Evolutionary conservation across 2,113 vertebrate species (phyloP), one percentile per base, ranked within the genome.

Genomic region (Forbesichthys agassizii): DNA sequence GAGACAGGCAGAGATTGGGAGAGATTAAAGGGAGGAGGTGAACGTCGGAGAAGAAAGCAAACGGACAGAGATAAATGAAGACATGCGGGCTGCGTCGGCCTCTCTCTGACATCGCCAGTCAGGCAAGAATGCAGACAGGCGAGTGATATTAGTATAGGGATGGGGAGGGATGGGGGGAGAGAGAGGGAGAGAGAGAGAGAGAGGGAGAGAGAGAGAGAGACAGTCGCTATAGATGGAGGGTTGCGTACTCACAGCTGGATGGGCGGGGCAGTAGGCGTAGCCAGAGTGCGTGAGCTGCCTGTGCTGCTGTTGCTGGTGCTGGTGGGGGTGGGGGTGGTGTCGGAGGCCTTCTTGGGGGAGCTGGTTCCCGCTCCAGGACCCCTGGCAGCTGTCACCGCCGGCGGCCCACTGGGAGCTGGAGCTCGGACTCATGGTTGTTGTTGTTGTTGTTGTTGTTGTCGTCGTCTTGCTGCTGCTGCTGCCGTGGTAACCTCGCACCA

Each of bases 401-500:
- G 69, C 86, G 86, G 90, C 92, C 95, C 94, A 95, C 71, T 87
- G 91, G 75, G 93, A 92, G 82, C 91, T 90, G 81, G 93, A 91
- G 88, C 92, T 92, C 77, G 94, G 90, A 75, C 90, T 94, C 92
- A 94, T 91, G 86, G 92, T 87, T 0, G 84, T 90, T 93, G 36
- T 8, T 6, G 36, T 48, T n/a, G 93, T 84, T 93, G 36, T 8
- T 42, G 36, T 8, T 42, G 36, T 8, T 42, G 86, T 48, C 12
- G 86, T 48, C 12, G 93, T 84, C 86, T 96, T 95, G 83, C 90
- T 93, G 36, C 36, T 42, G 36, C 36, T 42, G 36, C 36, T 42
- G 79, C 89, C 92, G 73, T 93, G 93, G 90, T 93, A 94, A 51
- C 91, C 93, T 92, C 93, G 93, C 88, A 93, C 93, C 60, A 92